Percentiles rank a stretch among this genome's conserved stretches.
These are phyloP conservation scores for Thalassaphorura encarpata DNA, from an alignment of 1,140 invertebrate species.

Conservation along the genomic window DNA sequence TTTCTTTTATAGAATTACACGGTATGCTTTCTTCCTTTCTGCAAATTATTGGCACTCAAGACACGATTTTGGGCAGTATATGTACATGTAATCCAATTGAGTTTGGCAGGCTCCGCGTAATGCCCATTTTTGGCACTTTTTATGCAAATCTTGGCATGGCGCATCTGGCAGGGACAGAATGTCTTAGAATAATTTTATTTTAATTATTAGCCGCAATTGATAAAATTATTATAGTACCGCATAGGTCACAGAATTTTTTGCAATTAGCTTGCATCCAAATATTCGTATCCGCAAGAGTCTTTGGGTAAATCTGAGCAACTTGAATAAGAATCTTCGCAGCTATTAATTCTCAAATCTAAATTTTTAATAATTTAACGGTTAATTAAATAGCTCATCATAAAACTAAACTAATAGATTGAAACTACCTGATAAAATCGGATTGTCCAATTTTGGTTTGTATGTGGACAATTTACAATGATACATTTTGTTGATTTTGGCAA, in stretches of 20 bases:
- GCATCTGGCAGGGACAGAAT: not conserved
- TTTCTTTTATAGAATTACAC: too few species aligned
- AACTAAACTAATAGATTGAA: not conserved
- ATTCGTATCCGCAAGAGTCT: not conserved
- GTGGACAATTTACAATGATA: not conserved
- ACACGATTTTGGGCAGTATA: constrained; percentile 2
- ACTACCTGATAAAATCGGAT: not conserved
- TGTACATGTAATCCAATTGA: constrained; percentile 4
- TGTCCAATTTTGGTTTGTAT: not conserved
- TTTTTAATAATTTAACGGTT: not conserved
- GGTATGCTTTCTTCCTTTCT: not conserved
- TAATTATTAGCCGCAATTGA: not conserved
- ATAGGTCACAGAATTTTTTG: not conserved
- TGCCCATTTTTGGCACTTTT: not conserved
- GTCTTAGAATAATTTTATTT: not conserved
- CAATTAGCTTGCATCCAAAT: constrained; percentile 1
- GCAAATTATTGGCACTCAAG: not conserved
- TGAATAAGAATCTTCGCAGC: not conserved
- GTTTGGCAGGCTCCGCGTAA: not conserved
- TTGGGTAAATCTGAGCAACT: not conserved
- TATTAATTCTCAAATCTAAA: not conserved
- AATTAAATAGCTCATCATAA: not conserved
- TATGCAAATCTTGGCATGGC: not conserved
- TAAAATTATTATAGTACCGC: not conserved
- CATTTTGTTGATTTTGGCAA: constrained; percentile 1